Conservation (phyloP, 2,797 vertebrate genomes). For the Platyrinchus mystaceus region DNA sequence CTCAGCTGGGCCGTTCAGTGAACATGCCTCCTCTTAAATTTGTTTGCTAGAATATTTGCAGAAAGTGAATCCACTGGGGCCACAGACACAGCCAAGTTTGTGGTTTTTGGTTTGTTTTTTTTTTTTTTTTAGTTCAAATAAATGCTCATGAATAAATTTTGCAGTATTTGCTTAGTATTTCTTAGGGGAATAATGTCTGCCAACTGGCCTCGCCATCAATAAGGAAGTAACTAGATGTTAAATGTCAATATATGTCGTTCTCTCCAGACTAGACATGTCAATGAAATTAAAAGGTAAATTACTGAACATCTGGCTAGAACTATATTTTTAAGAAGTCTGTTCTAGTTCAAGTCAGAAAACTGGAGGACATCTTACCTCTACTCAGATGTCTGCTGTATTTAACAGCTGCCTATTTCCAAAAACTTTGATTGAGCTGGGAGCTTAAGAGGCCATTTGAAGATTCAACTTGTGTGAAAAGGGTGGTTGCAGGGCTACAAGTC, state of each 20-base stretch:
- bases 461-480: neutral
- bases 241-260: neutral
- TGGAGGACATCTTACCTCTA: neutral
- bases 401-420: neutral
- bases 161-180: constrained; percentile 11
- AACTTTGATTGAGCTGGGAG: neutral
- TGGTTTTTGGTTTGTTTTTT: neutral
- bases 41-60: constrained; percentile 39
- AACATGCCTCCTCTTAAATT: constrained; percentile 41
- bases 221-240: constrained; percentile 23
- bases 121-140: neutral
- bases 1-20: neutral
- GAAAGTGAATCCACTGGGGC: neutral
- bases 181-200: constrained; percentile 7
- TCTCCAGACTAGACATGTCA: constrained; percentile 1
- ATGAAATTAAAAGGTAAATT: constrained; percentile 34
- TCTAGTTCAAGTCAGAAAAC: neutral
- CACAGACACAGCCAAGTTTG: neutral
- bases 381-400: neutral
- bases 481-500: neutral
- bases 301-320: neutral
- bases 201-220: neutral
- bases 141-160: neutral
- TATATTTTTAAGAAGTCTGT: neutral
- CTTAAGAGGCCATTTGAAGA: neutral